A percentile compares a stretch with the other conserved stretches of the same genome.
Conservation (phyloP, 2,888 invertebrate genomes). For the Aphodius granarius region DNA sequence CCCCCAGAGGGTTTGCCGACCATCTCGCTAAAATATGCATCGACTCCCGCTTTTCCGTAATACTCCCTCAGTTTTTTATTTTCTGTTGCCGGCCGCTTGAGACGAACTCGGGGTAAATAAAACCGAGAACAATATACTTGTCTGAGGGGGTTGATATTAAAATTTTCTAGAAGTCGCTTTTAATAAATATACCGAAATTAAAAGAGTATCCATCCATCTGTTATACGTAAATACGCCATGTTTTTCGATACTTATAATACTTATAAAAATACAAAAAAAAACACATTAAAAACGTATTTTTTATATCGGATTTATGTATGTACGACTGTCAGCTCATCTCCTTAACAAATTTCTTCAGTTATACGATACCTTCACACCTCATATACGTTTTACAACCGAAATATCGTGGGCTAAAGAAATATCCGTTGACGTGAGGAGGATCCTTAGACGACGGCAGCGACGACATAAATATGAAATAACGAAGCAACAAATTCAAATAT, state of each 20-base stretch:
- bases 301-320: too few species aligned
- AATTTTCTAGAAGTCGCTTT: background rate
- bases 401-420: background rate
- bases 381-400: background rate
- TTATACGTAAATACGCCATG: too few species aligned
- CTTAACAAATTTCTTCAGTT: background rate
- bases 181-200: too few species aligned
- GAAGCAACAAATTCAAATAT: background rate
- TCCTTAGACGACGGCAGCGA: background rate
- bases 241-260: too few species aligned
- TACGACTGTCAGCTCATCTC: too few species aligned
- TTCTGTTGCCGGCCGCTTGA: background rate
- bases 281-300: too few species aligned
- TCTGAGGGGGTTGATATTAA: background rate
- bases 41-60: background rate
- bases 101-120: background rate
- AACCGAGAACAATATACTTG: background rate
- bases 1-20: background rate
- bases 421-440: background rate
- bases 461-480: background rate
- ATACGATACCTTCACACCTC: background rate
- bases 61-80: background rate
- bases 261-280: too few species aligned
- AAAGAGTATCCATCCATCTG: too few species aligned
- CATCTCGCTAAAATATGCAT: slow-evolving; percentile 8